Conservation (phyloP, 2,888 invertebrate species). For the Psylliodes chrysocephalus region DNA sequence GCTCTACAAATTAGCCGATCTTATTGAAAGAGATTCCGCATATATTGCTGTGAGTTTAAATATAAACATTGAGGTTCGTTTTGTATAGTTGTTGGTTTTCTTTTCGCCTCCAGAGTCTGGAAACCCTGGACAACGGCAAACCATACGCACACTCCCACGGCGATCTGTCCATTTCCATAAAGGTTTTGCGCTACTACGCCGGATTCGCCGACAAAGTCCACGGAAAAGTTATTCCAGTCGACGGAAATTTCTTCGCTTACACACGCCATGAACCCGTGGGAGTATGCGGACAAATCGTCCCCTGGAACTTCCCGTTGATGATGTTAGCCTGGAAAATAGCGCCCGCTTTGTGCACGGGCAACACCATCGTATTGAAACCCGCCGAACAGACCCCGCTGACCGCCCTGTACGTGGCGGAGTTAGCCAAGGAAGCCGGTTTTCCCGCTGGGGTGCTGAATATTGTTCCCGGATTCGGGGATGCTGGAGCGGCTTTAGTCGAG, state of each 20-base stretch:
- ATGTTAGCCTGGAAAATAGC: constrained; percentile 88
- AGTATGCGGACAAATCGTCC: constrained; percentile 83
- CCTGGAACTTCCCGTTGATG: constrained; percentile 83
- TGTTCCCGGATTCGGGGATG: constrained; percentile 78
- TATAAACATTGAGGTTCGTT: too few relatives aligned
- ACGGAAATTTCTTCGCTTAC: constrained; percentile 71
- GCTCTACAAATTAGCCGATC: too few relatives aligned
- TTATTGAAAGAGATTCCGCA: constrained; percentile 75
- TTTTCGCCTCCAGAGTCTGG: too few relatives aligned
- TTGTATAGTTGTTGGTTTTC: too few relatives aligned
- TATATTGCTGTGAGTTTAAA: constrained; percentile 77
- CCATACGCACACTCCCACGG: constrained; percentile 69
- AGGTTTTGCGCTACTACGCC: constrained; percentile 75
- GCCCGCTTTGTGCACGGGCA: constrained; percentile 72
- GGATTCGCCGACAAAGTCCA: constrained; percentile 89
- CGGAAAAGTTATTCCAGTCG: constrained; percentile 82
- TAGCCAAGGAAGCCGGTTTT: constrained; percentile 82
- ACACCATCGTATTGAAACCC: constrained; percentile 82
- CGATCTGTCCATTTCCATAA: constrained; percentile 67
- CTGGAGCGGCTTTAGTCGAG: constrained; percentile 76
- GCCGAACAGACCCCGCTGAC: constrained; percentile 87
- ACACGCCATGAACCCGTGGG: constrained; percentile 80
- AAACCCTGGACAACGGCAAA: constrained; percentile 85
- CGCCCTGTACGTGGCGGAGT: constrained; percentile 77
- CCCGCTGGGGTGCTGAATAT: constrained; percentile 83